phyloP scores from a whole-genome alignment of 2,888 invertebrate genomes.

The Ditula angustiorana region DNA sequence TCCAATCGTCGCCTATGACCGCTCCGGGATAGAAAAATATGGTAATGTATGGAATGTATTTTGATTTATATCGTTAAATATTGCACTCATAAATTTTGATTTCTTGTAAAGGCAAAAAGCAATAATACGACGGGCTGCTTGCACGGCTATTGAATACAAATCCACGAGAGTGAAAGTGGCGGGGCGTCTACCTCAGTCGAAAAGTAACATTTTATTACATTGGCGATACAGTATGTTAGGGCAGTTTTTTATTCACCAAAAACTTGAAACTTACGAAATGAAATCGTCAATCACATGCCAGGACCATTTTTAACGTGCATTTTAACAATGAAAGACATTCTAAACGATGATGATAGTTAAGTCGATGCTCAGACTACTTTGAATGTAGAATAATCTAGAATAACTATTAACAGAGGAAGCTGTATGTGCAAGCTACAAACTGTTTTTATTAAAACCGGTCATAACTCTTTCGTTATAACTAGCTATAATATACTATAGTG shows the following conservation, averaged over 20 bases:
- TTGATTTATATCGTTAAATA: slow-evolving; percentile 38
- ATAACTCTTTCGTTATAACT: too few relatives aligned
- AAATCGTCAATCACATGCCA: too few relatives aligned
- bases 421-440: too few relatives aligned
- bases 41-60: slow-evolving; percentile 28
- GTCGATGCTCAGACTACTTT: too few relatives aligned
- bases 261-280: background rate
- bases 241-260: background rate
- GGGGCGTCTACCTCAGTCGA: slow-evolving; percentile 20
- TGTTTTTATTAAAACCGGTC: too few relatives aligned
- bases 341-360: too few relatives aligned
- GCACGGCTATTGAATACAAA: slow-evolving; percentile 35
- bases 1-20: slow-evolving; percentile 47
- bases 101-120: slow-evolving; percentile 36
- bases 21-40: slow-evolving; percentile 36
- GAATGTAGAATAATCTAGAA: too few relatives aligned
- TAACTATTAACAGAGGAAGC: too few relatives aligned
- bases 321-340: too few relatives aligned
- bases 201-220: slow-evolving; percentile 29
- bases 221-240: slow-evolving; percentile 17
- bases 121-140: slow-evolving; percentile 31
- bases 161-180: slow-evolving; percentile 16
- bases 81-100: slow-evolving; percentile 39
- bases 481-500: too few relatives aligned
- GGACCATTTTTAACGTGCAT: too few relatives aligned